phyloP scores from a whole-genome alignment of 2,888 invertebrate species.

The Acleris cristana region DNA sequence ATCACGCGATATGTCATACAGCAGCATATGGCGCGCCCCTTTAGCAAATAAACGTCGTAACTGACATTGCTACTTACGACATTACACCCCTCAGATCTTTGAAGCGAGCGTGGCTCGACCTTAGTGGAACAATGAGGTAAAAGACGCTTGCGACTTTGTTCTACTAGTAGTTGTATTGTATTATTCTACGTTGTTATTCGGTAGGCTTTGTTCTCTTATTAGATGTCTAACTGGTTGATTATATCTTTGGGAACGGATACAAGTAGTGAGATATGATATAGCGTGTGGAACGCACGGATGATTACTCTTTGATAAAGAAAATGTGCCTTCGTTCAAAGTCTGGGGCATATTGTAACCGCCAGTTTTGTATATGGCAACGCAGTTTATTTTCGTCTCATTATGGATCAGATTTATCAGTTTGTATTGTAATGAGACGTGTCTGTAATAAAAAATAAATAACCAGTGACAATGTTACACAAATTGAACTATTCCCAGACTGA shows the following conservation, averaged over 20 bases:
- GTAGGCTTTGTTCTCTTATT: conserved; percentile 36
- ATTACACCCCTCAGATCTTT: background rate
- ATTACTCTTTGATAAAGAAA: background rate
- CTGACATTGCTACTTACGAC: background rate
- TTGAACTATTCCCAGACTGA: too few species aligned
- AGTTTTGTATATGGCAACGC: too few species aligned
- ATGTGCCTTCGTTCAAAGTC: too few species aligned
- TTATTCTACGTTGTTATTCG: conserved; percentile 28
- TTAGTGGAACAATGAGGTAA: conserved; percentile 2
- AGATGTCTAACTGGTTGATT: conserved; percentile 37
- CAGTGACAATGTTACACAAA: too few species aligned
- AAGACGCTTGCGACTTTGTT: background rate
- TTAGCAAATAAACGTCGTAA: conserved; percentile 7
- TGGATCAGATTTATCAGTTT: too few species aligned
- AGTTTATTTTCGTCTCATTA: too few species aligned
- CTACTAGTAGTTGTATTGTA: conserved; percentile 7
- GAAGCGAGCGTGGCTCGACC: background rate
- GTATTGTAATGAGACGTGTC: too few species aligned
- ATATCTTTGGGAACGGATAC: conserved; percentile 32
- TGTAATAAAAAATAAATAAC: too few species aligned
- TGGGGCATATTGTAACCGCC: too few species aligned
- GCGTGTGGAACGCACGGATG: conserved; percentile 24
- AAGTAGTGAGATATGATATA: conserved; percentile 4
- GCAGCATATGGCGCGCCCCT: conserved; percentile 22
- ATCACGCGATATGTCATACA: conserved; percentile 40